These are phyloP conservation scores for Channa maculata DNA, from an alignment of 2,113 vertebrate genomes.

Conservation along the genomic window DNA sequence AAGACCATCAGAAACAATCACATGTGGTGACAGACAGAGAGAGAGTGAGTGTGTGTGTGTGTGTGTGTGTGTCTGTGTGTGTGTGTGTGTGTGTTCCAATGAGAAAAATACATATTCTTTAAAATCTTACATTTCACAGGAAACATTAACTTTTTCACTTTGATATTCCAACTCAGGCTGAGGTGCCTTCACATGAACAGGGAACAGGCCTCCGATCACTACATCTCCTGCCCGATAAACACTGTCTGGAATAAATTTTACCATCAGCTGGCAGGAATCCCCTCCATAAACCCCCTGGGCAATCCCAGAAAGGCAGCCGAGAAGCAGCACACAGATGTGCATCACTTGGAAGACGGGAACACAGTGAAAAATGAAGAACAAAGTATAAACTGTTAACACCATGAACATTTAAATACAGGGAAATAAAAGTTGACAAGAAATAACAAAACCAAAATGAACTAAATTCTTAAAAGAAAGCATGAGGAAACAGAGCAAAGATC, in stretches of 20 bases:
- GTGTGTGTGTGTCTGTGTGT: too few species aligned
- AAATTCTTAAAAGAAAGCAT: not conserved
- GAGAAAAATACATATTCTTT: not conserved
- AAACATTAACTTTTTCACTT: constrained; percentile 11
- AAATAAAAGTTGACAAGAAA: constrained; percentile 4
- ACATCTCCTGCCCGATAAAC: constrained; percentile 66
- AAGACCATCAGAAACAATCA: not conserved
- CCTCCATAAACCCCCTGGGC: constrained; percentile 15
- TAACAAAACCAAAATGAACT: not conserved
- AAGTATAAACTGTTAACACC: constrained; percentile 16
- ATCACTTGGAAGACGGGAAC: constrained; percentile 20
- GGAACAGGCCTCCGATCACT: constrained; percentile 70
- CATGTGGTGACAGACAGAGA: too few species aligned
- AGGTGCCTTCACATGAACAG: constrained; percentile 61
- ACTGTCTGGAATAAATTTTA: constrained; percentile 56
- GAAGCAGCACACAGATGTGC: constrained; percentile 44
- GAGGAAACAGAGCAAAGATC: not conserved
- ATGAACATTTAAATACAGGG: not conserved
- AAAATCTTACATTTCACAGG: constrained; percentile 53
- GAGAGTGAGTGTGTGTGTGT: too few species aligned
- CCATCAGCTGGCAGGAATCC: constrained; percentile 51
- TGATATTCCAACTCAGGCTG: constrained; percentile 56
- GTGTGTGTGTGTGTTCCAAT: too few species aligned
- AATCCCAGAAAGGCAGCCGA: constrained; percentile 37
- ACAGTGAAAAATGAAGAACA: constrained; percentile 6